These are phyloP conservation scores for Cylas formicarius DNA, from an alignment of 1,140 invertebrate genomes.

Conservation along the genomic window DNA sequence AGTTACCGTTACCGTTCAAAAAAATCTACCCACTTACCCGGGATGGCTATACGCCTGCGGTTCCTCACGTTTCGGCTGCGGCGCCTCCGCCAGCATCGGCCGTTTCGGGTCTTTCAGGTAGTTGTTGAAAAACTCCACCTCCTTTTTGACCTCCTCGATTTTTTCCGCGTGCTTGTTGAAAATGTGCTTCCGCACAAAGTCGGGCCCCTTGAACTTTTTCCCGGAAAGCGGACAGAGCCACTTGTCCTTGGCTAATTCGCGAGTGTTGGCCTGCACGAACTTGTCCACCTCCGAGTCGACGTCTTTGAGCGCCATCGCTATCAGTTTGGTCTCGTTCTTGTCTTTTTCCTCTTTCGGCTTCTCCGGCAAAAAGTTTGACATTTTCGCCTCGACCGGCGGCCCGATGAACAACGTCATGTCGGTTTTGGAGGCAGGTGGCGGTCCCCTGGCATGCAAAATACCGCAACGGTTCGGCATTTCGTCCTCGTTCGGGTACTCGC, in stretches of 20 bases:
- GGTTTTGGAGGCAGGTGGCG: conserved; percentile 59
- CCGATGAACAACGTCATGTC: conserved; percentile 41
- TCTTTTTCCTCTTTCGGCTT: conserved; percentile 36
- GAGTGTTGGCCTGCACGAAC: conserved; percentile 88
- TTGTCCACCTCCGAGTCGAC: conserved; percentile 92
- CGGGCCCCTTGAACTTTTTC: conserved; percentile 99
- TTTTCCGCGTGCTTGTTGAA: conserved; percentile 96
- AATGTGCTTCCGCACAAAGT: conserved; percentile 98
- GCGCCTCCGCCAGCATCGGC: conserved; percentile 86
- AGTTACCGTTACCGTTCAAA: too few species aligned
- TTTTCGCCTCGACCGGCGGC: conserved; percentile 64
- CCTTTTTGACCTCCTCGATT: conserved; percentile 92
- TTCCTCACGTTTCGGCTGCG: conserved; percentile 47
- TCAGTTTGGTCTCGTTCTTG: conserved; percentile 38
- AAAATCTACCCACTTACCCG: conserved; percentile 38
- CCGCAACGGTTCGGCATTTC: conserved; percentile 99
- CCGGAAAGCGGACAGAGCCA: conserved; percentile 98
- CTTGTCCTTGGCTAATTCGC: conserved; percentile 94
- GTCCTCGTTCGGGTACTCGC: conserved; percentile 98
- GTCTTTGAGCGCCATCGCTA: conserved; percentile 56
- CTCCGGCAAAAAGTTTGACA: conserved; percentile 77
- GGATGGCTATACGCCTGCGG: conserved; percentile 45
- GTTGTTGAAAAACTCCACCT: conserved; percentile 97
- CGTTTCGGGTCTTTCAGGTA: conserved; percentile 93
- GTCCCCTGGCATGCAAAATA: conserved; percentile 93